Evolutionary conservation across 37 sponge, comb jelly and placozoan genomes (phyloP).

Genomic region (Bolinopsis microptera): DNA sequence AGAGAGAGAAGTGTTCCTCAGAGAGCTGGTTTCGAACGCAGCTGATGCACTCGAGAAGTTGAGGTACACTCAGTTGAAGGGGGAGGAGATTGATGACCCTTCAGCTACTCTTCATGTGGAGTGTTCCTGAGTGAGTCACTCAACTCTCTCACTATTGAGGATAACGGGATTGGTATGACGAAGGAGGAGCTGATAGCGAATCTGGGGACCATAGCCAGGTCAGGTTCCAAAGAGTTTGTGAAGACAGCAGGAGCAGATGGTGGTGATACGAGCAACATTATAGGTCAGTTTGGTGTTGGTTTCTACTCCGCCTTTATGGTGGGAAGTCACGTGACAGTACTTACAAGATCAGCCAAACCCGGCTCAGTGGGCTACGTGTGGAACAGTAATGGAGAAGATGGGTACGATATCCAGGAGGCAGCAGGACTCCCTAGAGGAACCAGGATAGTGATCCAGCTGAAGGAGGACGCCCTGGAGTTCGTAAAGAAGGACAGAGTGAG

Average conservation of each 20-base stretch:
- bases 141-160: constrained; percentile 68
- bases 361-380: constrained; percentile 67
- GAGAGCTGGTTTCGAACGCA: constrained; percentile 71
- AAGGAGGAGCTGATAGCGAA: constrained; percentile 71
- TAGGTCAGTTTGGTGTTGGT: constrained; percentile 77
- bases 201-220: constrained; percentile 72
- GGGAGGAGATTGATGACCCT: constrained; percentile 67
- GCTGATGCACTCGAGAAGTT: constrained; percentile 75
- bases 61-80: constrained; percentile 66
- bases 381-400: constrained; percentile 58
- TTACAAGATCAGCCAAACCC: constrained; percentile 9
- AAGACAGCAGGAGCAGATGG: background rate
- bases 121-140: constrained; percentile 65
- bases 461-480: constrained; percentile 69
- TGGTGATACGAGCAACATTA: constrained; percentile 49
- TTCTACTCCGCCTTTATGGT: constrained; percentile 76
- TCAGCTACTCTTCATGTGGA: constrained; percentile 47
- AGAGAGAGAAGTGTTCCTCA: constrained; percentile 71
- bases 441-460: constrained; percentile 70
- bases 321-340: constrained; percentile 67
- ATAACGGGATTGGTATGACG: constrained; percentile 71
- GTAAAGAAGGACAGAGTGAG: constrained; percentile 50
- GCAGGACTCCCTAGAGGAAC: constrained; percentile 66
- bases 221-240: constrained; percentile 68
- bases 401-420: constrained; percentile 51